phyloP scores from a whole-genome alignment of 2,797 vertebrate species.

The Fringilla coelebs region DNA sequence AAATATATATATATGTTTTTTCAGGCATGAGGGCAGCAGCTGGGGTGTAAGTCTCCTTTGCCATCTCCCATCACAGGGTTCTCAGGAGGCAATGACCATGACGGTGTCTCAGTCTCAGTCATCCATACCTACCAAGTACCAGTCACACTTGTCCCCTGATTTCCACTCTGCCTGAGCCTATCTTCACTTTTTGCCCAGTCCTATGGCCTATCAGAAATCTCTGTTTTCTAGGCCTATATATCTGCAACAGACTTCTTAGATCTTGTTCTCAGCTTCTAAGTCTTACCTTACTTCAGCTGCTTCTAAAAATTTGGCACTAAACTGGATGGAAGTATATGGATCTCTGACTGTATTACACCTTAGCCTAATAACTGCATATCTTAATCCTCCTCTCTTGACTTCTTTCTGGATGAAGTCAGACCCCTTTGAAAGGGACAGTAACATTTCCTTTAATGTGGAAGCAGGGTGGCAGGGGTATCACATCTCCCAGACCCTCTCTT shows the following conservation, averaged over 20 bases:
- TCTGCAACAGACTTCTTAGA: not conserved
- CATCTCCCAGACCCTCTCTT: not conserved
- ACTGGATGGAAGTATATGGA: not conserved
- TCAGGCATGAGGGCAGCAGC: not conserved
- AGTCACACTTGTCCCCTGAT: not conserved
- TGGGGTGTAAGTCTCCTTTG: not conserved
- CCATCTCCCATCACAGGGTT: not conserved
- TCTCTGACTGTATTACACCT: not conserved
- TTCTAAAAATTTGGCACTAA: not conserved
- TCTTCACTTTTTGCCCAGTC: not conserved
- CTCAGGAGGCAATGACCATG: not conserved
- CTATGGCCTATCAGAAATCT: not conserved
- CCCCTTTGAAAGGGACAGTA: not conserved
- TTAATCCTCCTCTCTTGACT: not conserved
- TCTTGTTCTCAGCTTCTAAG: not conserved
- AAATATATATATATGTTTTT: not conserved
- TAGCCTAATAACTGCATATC: not conserved
- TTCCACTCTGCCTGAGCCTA: not conserved
- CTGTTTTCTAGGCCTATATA: not conserved
- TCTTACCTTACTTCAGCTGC: not conserved
- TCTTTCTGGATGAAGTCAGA: not conserved
- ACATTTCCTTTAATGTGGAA: not conserved
- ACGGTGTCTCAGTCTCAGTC: not conserved
- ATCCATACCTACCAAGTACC: not conserved
- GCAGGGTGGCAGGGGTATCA: not conserved